phyloP scores from a whole-genome alignment of 2,797 vertebrate species.

The Brachyrhaphis roseni region DNA sequence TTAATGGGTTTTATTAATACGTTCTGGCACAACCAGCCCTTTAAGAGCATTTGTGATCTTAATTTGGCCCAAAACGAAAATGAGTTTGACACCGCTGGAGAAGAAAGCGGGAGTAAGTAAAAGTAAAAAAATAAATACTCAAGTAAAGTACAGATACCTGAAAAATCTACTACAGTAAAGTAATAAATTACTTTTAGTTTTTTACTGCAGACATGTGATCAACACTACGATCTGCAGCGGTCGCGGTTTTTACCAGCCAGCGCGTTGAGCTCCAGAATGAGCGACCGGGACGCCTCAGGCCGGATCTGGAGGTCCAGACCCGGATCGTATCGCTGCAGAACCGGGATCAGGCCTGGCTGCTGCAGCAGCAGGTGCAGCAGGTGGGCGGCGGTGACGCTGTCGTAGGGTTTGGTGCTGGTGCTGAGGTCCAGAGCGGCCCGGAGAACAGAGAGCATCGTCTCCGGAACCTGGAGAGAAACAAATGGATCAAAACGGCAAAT shows the following conservation, averaged over 20 bases:
- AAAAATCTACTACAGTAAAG: too few relatives aligned
- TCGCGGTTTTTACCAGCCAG: conserved; percentile 80
- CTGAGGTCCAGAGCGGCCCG: conserved; percentile 89
- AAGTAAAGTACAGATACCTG: too few relatives aligned
- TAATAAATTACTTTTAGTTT: too few relatives aligned
- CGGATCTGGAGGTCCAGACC: conserved; percentile 53
- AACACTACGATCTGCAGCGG: too few relatives aligned
- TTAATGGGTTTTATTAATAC: too few relatives aligned
- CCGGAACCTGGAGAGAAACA: conserved; percentile 56
- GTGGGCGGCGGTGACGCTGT: conserved; percentile 93
- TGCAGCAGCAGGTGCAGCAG: conserved; percentile 87
- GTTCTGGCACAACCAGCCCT: too few relatives aligned
- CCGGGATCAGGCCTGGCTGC: conserved; percentile 76
- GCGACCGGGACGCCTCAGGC: conserved; percentile 45
- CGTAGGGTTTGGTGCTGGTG: conserved; percentile 93
- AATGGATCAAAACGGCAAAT: neutral
- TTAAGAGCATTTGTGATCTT: too few relatives aligned
- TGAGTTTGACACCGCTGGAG: too few relatives aligned
- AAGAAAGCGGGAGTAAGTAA: too few relatives aligned
- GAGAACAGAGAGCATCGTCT: conserved; percentile 77
- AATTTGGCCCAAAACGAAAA: too few relatives aligned
- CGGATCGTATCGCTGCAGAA: conserved; percentile 70
- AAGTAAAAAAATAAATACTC: too few relatives aligned
- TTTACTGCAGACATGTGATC: too few relatives aligned
- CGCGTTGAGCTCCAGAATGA: conserved; percentile 84